These are phyloP conservation scores for Drosophila nasuta DNA, from an alignment of 1,140 invertebrate genomes.

Conservation along the genomic window DNA sequence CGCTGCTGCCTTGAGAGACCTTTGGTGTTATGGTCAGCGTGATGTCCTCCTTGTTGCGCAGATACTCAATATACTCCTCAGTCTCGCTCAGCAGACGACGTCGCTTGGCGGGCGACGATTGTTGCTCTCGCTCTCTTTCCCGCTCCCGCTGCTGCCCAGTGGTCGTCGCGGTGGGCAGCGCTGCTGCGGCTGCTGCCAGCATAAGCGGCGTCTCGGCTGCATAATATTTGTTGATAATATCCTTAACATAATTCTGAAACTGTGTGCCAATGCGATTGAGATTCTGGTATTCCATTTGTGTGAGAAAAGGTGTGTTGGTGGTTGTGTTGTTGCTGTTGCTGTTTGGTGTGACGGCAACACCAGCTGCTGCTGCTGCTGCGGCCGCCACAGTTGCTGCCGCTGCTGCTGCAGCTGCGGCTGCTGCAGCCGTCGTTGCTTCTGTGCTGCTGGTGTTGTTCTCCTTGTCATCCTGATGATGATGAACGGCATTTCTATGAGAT, in stretches of 20 bases:
- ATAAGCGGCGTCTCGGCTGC: slow-evolving; percentile 76
- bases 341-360: slow-evolving; percentile 22
- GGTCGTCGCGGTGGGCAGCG: slow-evolving; percentile 74
- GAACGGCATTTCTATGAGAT: slow-evolving; percentile 73
- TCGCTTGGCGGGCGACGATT: slow-evolving; percentile 64
- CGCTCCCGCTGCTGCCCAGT: slow-evolving; percentile 60
- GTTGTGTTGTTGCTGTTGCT: slow-evolving; percentile 41
- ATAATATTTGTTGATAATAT: slow-evolving; percentile 84
- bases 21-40: slow-evolving; percentile 81
- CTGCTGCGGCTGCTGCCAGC: slow-evolving; percentile 67
- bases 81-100: slow-evolving; percentile 77
- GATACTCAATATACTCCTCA: slow-evolving; percentile 82
- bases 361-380: slow-evolving; percentile 29
- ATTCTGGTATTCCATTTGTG: slow-evolving; percentile 84
- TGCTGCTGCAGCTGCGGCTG: slow-evolving; percentile 32
- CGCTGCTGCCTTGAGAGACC: slow-evolving; percentile 24
- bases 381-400: slow-evolving; percentile 35
- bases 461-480: slow-evolving; percentile 71
- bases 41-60: slow-evolving; percentile 83
- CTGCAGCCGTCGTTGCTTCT: slow-evolving; percentile 27
- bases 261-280: slow-evolving; percentile 80
- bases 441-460: slow-evolving; percentile 65
- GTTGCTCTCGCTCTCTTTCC: slow-evolving; percentile 52
- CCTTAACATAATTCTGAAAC: slow-evolving; percentile 84
- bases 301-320: slow-evolving; percentile 69